Base-by-base conservation (phyloP, 2,113 vertebrate species). In the Tachysurus fulvidraco region DNA sequence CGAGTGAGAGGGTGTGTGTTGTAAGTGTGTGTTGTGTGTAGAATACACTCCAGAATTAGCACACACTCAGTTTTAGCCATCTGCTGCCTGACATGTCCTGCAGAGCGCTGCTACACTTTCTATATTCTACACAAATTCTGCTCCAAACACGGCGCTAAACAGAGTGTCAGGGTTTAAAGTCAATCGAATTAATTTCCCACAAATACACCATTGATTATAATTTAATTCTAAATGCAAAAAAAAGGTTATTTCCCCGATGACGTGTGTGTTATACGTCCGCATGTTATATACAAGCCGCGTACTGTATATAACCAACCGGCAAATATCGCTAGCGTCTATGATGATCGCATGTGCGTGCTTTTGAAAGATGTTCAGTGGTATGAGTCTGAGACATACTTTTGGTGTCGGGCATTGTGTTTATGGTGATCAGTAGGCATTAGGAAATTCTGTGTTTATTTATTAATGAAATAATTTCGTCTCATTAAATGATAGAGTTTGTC, bases 11-110 rank as follows among this genome's bases (percentile, higher is more conserved):
- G 46, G 3, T 86, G 55, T 84, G 65, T 46, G 82, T 69, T 90
- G 91, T 67, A 3, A 30, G 30, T 4, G 50, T n/a, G n/a, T n/a
- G 36, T 36, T 59, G 28, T 59, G 83, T 84, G 83, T 73, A 23
- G 9, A 80, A 80, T 57, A 80, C 54, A 80, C 54, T 80, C 77
- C 54, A 59, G 77, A 59, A 80, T 80, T 80, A 76, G 44, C 73
- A 52, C 25, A 23, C 73, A 8, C 46, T 5, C 73, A 59, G 77
- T 52, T 79, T 59, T 36, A 80, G 77, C 77, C 77, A 80, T 80
- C 77, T 80, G 77, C 77, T 59, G 54, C n/a, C 52, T 57, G 77
- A 80, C 54, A 8, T 9, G 54, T 80, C 77, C 54, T 59, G 28
- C 28, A 59, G 77, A 36, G 77, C 28, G 0, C 10, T 2, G 54